These are phyloP conservation scores for Physeter macrocephalus DNA, from an alignment of 2,113 vertebrate genomes.

Conservation along the genomic window DNA sequence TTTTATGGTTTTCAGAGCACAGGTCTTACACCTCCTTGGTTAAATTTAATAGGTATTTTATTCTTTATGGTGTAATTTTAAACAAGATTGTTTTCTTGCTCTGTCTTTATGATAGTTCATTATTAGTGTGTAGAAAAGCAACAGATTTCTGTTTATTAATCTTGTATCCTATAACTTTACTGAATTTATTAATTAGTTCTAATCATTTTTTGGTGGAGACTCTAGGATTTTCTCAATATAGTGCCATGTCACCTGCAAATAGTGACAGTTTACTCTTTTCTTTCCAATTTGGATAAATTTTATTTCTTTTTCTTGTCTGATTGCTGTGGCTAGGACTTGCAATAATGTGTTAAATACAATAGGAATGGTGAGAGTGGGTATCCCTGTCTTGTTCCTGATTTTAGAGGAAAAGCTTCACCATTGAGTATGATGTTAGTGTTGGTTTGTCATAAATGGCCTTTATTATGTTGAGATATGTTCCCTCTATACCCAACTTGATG, in stretches of 20 bases:
- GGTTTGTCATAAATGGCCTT: not conserved
- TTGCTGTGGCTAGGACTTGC: not conserved
- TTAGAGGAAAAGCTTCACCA: not conserved
- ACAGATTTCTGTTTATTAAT: not conserved
- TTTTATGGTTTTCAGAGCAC: no score
- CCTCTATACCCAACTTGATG: not conserved
- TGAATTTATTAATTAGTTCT: not conserved
- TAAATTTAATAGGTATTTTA: no score
- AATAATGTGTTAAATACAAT: not conserved
- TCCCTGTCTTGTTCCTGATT: not conserved
- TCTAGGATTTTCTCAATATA: not conserved
- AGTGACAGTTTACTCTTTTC: not conserved
- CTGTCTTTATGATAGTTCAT: not conserved
- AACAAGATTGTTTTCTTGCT: not conserved
- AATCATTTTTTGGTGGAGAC: not conserved
- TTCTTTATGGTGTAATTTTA: no score
- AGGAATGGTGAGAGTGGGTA: not conserved
- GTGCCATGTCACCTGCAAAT: not conserved
- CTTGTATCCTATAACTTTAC: not conserved
- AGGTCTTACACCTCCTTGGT: no score
- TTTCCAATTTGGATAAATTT: not conserved
- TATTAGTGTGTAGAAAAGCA: not conserved
- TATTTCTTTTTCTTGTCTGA: not conserved
- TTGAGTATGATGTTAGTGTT: not conserved
- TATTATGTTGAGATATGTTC: not conserved